Base-by-base conservation (phyloP, 2,797 vertebrate genomes). In the Acestrorhynchus altus region DNA sequence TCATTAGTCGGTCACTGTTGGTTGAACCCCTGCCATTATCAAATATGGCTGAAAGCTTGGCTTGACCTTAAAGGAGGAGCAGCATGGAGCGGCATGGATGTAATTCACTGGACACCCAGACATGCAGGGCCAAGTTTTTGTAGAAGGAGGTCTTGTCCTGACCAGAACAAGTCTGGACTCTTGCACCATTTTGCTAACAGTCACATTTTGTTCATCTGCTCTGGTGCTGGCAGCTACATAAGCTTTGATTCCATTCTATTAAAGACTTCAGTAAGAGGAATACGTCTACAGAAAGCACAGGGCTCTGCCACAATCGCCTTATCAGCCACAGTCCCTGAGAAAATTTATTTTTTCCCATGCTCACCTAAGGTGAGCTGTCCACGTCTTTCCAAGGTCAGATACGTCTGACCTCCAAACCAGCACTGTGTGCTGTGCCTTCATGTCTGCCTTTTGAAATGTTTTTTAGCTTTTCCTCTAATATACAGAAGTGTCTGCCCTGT, bases 21-120 rank as follows among this genome's bases (percentile, higher is more conserved):
- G 66, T 40, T 80, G 80, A 82, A 80, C 75, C 54, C 24, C n/a
- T 84, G 79, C 71, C 77, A 79, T 81, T 77, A 74, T 81, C 65
- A 77, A 65, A 79, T 49, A 77, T 70, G 69, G 60, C 64, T 77
- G 46, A 52, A 77, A 67, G 71, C 77, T 15, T 74, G 39, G 28
- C 20, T 31, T 26, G 15, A 59, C 73, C 76, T 76, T 70, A 73
- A 79, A 74, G 46, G 42, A 35, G 20, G 61, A 77, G 35, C 67
- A 57, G 47, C 35, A 57, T 69, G 24, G 54, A 77, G 35, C 67
- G 51, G 47, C 35, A 57, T 69, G 20, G 54, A 39, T 2, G 75
- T 69, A 60, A 60, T 72, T 78, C 46, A 28, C 24, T 54, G 35
- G 72, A 60, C 40, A 73, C 13, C 46, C 52, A 24, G n/a, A 71